Evolutionary conservation across 30 jellyfish, hydroid and myxozoan species (phyloP).

Genomic region (Mastigias papua): DNA sequence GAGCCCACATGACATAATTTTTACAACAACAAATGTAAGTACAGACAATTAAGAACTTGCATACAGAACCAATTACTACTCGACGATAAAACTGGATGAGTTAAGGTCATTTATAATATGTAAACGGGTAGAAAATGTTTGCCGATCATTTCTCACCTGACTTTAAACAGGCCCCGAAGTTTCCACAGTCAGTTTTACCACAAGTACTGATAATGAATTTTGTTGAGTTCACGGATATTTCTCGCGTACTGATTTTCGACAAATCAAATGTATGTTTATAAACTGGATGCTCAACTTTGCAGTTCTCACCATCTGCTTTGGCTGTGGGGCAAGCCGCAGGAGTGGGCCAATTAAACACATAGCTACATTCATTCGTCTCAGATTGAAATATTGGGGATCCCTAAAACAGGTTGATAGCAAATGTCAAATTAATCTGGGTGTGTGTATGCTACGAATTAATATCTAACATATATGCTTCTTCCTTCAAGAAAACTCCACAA

Average conservation of each 20-base stretch:
- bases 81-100: no score
- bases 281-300: slow-evolving; percentile 66
- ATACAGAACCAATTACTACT: no score
- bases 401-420: no score
- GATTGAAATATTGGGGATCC: slow-evolving; percentile 87
- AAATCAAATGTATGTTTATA: slow-evolving; percentile 67
- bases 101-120: no score
- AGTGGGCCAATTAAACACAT: slow-evolving; percentile 80
- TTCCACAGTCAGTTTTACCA: slow-evolving; percentile 52
- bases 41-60: no score
- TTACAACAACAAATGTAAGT: no score
- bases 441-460: no score
- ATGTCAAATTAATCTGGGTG: no score
- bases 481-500: no score
- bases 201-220: slow-evolving; percentile 35
- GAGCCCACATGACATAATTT: no score
- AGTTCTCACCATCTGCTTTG: slow-evolving; percentile 18
- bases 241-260: slow-evolving; percentile 9
- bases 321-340: slow-evolving; percentile 84
- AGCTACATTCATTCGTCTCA: slow-evolving; percentile 76
- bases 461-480: no score
- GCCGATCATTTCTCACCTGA: slow-evolving; percentile 47
- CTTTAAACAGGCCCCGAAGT: slow-evolving; percentile 51
- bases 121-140: no score
- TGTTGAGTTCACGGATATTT: neutral